phyloP scores from a whole-genome alignment of 2,113 vertebrate genomes.

The Megaceryle maxima region DNA sequence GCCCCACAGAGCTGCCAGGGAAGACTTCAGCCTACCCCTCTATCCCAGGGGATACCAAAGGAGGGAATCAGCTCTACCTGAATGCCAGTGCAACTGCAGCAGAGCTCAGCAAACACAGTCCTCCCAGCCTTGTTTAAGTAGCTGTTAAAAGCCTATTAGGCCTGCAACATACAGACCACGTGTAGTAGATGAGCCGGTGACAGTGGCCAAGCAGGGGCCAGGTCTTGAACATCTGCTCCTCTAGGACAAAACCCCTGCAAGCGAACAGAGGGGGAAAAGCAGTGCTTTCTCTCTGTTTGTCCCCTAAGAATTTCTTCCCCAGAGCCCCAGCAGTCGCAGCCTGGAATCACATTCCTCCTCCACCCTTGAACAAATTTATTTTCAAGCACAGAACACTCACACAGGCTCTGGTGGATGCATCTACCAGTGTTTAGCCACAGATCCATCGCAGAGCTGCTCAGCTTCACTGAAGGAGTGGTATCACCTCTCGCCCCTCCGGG shows the following conservation, averaged over 20 bases:
- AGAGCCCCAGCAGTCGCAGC: neutral
- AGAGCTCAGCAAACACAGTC: neutral
- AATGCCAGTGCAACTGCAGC: neutral
- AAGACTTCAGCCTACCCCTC: neutral
- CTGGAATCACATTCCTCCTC: neutral
- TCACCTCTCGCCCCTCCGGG: neutral
- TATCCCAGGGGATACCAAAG: neutral
- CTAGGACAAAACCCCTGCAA: neutral
- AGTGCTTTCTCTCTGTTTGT: neutral
- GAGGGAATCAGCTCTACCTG: neutral
- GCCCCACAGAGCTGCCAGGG: neutral
- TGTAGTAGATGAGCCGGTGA: rapidly evolving
- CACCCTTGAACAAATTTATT: neutral
- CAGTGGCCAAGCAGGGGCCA: neutral
- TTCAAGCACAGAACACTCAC: neutral
- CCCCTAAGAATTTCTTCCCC: neutral
- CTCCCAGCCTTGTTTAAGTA: neutral
- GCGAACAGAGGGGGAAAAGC: neutral
- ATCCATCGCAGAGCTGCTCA: neutral
- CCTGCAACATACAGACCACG: neutral
- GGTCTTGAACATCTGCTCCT: neutral
- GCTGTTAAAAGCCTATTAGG: neutral
- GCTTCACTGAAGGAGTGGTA: neutral
- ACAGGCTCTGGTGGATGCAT: rapidly evolving
- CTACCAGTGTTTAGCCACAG: slow-evolving; percentile 34